Percentiles rank a stretch among this genome's conserved stretches.
Conservation (phyloP, 1,140 invertebrate species). For the Pteromalus puparum region DNA sequence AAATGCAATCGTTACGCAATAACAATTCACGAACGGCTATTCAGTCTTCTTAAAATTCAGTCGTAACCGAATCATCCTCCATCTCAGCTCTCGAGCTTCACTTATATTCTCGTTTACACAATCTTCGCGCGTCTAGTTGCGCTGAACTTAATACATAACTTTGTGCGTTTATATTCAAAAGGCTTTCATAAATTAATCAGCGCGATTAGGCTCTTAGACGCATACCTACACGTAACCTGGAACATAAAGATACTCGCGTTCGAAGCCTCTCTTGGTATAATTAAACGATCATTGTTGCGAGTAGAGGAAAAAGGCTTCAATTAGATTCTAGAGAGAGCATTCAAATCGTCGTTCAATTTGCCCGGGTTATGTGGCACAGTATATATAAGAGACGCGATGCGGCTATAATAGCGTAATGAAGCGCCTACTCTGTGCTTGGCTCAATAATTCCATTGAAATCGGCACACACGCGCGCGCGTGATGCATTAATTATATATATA, state of each 20-base stretch:
- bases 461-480: neutral
- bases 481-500: neutral
- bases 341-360: neutral
- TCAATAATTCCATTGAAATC: neutral
- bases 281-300: neutral
- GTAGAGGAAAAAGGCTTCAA: neutral
- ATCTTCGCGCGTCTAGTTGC: neutral
- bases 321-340: neutral
- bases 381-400: too few species aligned
- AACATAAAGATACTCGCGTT: neutral
- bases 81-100: neutral
- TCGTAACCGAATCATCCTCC: neutral
- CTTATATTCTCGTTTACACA: neutral
- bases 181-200: slow-evolving; percentile 10
- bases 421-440: too few species aligned
- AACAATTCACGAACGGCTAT: too few species aligned
- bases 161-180: neutral
- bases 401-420: slow-evolving; percentile 21
- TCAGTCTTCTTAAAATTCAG: neutral
- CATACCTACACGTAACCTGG: neutral
- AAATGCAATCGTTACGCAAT: neutral
- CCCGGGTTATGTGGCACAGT: neutral
- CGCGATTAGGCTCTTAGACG: neutral
- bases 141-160: slow-evolving; percentile 13
- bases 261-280: neutral